phyloP scores from a whole-genome alignment of 2,888 invertebrate species.

The Stenotaenia linearis region DNA sequence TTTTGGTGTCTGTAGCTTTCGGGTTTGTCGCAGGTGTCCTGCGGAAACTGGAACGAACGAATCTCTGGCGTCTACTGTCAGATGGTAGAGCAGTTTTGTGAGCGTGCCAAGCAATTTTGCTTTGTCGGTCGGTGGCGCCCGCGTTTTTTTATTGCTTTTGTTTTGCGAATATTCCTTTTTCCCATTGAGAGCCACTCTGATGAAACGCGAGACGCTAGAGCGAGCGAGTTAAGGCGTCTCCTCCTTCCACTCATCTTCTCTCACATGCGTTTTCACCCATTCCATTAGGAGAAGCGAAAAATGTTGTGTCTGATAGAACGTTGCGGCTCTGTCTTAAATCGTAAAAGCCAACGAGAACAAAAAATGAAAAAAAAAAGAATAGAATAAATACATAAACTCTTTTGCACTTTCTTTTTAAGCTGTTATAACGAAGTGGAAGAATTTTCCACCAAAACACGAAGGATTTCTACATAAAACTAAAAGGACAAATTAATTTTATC shows the following conservation, averaged over 20 bases:
- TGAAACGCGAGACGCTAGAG: slow-evolving; percentile 23
- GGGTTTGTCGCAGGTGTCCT: slow-evolving; percentile 19
- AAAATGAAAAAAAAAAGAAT: neutral
- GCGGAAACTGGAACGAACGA: neutral
- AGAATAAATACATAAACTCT: slow-evolving; percentile 26
- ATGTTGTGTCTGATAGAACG: slow-evolving; percentile 24
- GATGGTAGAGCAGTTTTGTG: slow-evolving; percentile 7
- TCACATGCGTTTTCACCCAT: slow-evolving; percentile 24
- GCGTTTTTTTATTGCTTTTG: slow-evolving; percentile 26
- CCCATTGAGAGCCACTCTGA: slow-evolving; percentile 24
- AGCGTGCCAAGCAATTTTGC: slow-evolving; percentile 11
- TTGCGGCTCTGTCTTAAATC: slow-evolving; percentile 19
- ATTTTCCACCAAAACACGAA: neutral
- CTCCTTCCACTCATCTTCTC: slow-evolving; percentile 12
- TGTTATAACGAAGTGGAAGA: neutral
- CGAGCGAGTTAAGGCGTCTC: slow-evolving; percentile 20
- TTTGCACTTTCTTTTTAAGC: neutral
- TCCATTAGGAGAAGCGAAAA: slow-evolving; percentile 26
- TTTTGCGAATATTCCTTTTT: slow-evolving; percentile 20
- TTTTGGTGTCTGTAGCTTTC: neutral
- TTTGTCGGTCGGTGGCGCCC: slow-evolving; percentile 17
- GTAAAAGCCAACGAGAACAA: slow-evolving; percentile 16
- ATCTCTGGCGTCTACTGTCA: slow-evolving; percentile 20
- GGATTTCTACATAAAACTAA: neutral
- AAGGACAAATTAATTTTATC: neutral